Percentiles rank a stretch among this genome's conserved stretches.
phyloP scores from a whole-genome alignment of 2,797 vertebrate genomes.

The Chromis chromis region DNA sequence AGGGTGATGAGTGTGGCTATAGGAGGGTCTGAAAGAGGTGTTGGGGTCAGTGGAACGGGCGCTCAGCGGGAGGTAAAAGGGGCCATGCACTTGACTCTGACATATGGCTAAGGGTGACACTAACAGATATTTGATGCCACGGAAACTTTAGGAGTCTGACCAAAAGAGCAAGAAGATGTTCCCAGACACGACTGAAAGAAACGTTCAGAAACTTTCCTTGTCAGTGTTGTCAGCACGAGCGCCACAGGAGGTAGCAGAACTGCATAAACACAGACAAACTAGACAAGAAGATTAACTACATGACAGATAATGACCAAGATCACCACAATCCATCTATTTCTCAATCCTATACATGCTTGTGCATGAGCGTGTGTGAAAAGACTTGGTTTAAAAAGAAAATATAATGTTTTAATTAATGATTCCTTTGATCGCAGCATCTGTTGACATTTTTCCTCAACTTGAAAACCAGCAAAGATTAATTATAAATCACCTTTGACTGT shows the following conservation, averaged over 20 bases:
- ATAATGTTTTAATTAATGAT: too few species aligned
- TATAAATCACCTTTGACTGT: too few species aligned
- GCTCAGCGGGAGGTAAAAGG: conserved; percentile 24
- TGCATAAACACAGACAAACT: background rate
- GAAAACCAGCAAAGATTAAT: too few species aligned
- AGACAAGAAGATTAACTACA: conserved; percentile 9
- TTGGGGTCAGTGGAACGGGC: conserved; percentile 40
- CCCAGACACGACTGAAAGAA: conserved; percentile 16
- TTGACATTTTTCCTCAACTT: background rate
- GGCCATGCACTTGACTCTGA: conserved; percentile 47
- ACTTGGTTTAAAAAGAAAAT: too few species aligned
- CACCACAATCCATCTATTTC: too few species aligned
- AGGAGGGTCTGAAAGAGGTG: conserved; percentile 12
- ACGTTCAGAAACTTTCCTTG: conserved; percentile 13
- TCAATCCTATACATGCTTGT: too few species aligned
- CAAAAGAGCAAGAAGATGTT: conserved; percentile 31
- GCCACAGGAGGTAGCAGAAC: background rate
- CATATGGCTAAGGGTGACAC: conserved; percentile 31
- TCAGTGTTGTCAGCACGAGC: conserved; percentile 38
- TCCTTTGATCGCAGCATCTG: too few species aligned
- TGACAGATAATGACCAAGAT: background rate
- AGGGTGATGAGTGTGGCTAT: conserved; percentile 4
- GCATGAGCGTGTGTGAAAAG: too few species aligned
- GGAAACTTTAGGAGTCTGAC: conserved; percentile 52
- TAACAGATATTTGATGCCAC: conserved; percentile 45